A percentile compares a stretch with the other conserved stretches of the same genome.
phyloP scores from a whole-genome alignment of 2,113 vertebrate species.

The Sakesphorus luctuosus region DNA sequence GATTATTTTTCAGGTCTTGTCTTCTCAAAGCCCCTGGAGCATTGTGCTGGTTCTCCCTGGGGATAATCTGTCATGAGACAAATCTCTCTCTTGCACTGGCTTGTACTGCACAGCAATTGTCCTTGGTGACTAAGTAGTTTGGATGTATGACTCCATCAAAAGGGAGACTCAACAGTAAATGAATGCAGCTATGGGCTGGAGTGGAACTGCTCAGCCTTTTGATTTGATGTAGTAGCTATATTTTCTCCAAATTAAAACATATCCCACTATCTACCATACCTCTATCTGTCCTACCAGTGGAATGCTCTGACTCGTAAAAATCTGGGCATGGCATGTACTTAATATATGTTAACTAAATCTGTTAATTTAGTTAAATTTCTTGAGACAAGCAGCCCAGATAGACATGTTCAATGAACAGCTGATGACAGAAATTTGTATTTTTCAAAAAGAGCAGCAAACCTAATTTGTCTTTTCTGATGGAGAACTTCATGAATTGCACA shows the following conservation, averaged over 20 bases:
- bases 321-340: background rate
- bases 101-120: background rate
- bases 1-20: background rate
- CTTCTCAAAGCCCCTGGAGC: background rate
- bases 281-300: background rate
- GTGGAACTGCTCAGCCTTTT: background rate
- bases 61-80: background rate
- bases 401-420: background rate
- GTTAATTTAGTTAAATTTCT: background rate
- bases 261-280: background rate
- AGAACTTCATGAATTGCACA: background rate
- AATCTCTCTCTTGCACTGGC: background rate
- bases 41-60: accelerated
- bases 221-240: background rate
- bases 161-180: background rate
- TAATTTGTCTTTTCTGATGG: background rate
- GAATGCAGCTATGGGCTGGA: background rate
- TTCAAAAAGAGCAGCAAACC: background rate
- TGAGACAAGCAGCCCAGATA: background rate
- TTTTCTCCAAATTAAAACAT: background rate
- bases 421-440: background rate
- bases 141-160: background rate
- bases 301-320: background rate
- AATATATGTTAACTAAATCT: background rate
- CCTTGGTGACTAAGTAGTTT: background rate